Evolutionary conservation across 2,888 invertebrate species (phyloP), one percentile per base, ranked within the genome.

Genomic region (Colostygia pectinataria): DNA sequence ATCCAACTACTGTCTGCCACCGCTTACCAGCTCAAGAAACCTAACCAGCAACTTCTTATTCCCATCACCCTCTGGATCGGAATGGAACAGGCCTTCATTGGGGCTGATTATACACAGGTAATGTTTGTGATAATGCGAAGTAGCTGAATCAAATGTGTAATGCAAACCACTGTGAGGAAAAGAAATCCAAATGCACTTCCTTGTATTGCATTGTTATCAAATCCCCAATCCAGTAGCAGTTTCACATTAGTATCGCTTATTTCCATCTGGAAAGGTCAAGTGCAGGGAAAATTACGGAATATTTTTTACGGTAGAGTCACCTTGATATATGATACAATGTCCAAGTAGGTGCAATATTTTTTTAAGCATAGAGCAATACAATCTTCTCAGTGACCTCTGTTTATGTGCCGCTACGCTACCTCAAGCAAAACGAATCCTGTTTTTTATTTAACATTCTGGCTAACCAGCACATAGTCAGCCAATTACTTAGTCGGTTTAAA

Each of bases 21-120:
- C 0, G 95, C 96, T 52, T 95, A 95, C 75, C 98, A 99, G 75
- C 91, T 98, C 71, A 95, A 95, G 82, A 96, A 98, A 77, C 96
- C 96, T 0, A 96, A 97, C 74, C 98, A 98, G 74, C 95, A 98
- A 68, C 91, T 99, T 4, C 92, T 99, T 24, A 97, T 99, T 57
- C 98, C 98, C 0, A 94, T 99, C 55, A 99, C 99, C 0, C 91
- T 99, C 39, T 99, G 97, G 94, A 98, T 98, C 67, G 99, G 99
- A 47, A 95, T 99, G 93, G 98, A 99, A 77, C 99, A 99, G 78
- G 99, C 98, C 0, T 99, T 98, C 85, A 96, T 98, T 63, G 96
- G 97, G 10, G 98, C 98, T 55, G 96, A 97, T 68, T 97, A 95
- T 76, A 97, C 96, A 4, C 95, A 95, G 91, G 95, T 95, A n/a